Base-by-base conservation (phyloP, 2,797 vertebrate genomes). In the Cercopithecus diana region DNA sequence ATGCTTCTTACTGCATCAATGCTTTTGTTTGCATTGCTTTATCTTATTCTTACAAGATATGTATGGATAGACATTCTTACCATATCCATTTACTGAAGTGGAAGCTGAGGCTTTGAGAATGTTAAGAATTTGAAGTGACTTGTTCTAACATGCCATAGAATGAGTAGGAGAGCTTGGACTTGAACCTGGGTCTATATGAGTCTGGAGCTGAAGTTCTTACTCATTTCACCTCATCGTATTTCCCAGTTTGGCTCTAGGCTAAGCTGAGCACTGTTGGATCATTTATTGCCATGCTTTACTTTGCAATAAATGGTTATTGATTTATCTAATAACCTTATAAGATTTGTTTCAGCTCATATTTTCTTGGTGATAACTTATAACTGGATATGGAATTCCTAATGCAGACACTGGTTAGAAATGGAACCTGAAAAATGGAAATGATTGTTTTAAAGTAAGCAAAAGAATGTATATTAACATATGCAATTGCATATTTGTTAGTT, bases 1-100 rank as follows among this genome's bases (percentile, higher is more conserved):
- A 0, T 52, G 41, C 26, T n/a, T 70, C 13, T 7, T 72, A 12
- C 1, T 28, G 1, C 19, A 9, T 9, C 30, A 39, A 0, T 20
- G 33, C 28, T n/a, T 80, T 70, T 26, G 36, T 57, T 20, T 28
- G 39, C 39, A 73, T 83, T 24, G 22, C 24, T 10, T 50, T 41
- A 36, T 73, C 9, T 30, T 7, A 52, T 36, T 67, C 4, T 64
- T 28, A 24, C 24, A 92, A 86, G 33, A 90, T 26, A 1, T 22
- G 4, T 22, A 7, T n/a, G 26, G 15, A 77, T 36, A 70, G 28
- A 4, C 1, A 30, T 67, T 70, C 8, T 83, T 57, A 20, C 20
- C 50, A 52, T n/a, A n/a, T 5, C 2, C 26, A 70, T 1, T 64
- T 64, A 6, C 10, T 24, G 7, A 92, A 33, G 19, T 33, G n/a